phyloP scores from a whole-genome alignment of 2,113 vertebrate genomes.

The Arenaria interpres region DNA sequence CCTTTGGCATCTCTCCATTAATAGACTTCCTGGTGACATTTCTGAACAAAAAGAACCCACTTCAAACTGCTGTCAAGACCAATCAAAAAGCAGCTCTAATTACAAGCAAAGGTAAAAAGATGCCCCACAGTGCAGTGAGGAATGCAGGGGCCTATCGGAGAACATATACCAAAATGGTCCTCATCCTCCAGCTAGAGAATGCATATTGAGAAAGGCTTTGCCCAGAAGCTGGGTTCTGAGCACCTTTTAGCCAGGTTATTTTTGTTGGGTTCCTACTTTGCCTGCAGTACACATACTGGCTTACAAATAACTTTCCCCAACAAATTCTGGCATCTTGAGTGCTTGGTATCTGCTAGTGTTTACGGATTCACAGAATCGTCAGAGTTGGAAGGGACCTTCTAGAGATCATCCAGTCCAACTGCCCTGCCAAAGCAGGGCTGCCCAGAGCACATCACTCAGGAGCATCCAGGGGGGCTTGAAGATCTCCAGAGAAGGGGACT shows the following conservation, averaged over 20 bases:
- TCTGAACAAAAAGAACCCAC: neutral
- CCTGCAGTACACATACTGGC: fast-evolving
- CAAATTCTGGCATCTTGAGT: neutral
- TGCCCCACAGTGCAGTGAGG: neutral
- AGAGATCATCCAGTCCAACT: too few relatives aligned
- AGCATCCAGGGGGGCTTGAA: too few relatives aligned
- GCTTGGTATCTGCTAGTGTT: neutral
- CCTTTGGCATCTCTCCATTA: neutral
- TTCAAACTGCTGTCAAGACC: neutral
- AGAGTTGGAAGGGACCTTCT: too few relatives aligned
- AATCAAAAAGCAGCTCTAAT: neutral
- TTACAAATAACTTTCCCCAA: neutral
- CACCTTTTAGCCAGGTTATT: neutral
- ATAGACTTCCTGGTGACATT: neutral
- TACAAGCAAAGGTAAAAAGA: neutral
- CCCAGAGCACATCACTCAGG: too few relatives aligned
- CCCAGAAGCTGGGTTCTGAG: neutral
- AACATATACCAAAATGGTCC: neutral
- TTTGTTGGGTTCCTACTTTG: neutral
- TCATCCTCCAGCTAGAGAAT: neutral
- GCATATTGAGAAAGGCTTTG: neutral
- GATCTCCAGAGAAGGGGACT: too few relatives aligned
- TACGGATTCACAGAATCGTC: neutral
- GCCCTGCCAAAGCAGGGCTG: too few relatives aligned
- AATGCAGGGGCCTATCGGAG: neutral